Evolutionary conservation across 2,888 invertebrate genomes (phyloP).

Genomic region (Orchesellides sinensis): DNA sequence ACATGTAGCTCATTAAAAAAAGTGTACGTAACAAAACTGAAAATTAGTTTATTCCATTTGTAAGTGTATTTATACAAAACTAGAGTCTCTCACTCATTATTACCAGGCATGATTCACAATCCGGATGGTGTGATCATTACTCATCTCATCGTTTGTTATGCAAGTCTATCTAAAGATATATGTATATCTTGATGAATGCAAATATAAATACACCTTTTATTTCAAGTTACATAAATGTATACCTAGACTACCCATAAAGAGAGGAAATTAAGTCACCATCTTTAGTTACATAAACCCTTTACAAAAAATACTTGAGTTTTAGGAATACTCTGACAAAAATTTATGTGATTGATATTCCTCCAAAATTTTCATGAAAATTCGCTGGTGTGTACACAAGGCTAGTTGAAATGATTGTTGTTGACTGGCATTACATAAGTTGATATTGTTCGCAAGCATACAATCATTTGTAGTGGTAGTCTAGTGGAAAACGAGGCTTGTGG

Average conservation of each 20-base stretch:
- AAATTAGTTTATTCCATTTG: neutral
- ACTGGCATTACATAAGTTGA: neutral
- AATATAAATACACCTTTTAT: conserved; percentile 26
- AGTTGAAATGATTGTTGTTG: conserved; percentile 54
- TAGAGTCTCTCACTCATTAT: neutral
- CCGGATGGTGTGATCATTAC: neutral
- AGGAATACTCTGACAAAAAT: neutral
- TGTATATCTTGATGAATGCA: too few relatives aligned
- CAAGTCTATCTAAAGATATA: too few relatives aligned
- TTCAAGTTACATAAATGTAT: neutral
- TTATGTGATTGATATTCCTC: neutral
- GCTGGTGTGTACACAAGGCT: conserved; percentile 34
- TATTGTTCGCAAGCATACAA: neutral
- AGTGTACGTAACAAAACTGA: too few relatives aligned
- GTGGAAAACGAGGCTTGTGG: conserved; percentile 51
- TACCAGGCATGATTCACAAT: neutral
- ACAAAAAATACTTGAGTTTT: too few relatives aligned
- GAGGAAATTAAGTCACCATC: neutral
- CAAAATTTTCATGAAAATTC: conserved; percentile 16
- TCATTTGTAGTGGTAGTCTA: conserved; percentile 38
- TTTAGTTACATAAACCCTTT: neutral
- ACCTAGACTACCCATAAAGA: neutral
- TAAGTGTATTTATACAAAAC: neutral
- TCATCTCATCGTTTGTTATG: too few relatives aligned
- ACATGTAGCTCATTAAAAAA: too few relatives aligned